Evolutionary conservation across 2,797 vertebrate species (phyloP).

Genomic region (Sebastes kiyomatsui): DNA sequence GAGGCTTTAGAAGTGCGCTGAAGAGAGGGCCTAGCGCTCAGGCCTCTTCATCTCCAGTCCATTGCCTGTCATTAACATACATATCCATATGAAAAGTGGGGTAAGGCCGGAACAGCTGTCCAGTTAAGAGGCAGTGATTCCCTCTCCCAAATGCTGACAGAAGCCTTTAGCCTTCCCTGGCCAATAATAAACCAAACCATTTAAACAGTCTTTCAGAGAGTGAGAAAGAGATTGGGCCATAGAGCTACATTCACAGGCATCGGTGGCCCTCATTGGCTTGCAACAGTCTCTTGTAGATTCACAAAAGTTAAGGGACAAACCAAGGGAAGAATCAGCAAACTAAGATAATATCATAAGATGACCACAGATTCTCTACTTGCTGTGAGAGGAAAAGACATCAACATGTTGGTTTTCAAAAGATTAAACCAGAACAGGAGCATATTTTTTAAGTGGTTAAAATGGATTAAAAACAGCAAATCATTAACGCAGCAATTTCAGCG

Average conservation of each 20-base stretch:
- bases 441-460: not conserved
- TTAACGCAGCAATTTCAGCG: not conserved
- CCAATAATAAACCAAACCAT: constrained; percentile 99
- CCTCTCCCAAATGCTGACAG: constrained; percentile 97
- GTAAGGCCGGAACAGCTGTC: constrained; percentile 99
- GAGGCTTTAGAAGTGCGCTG: constrained; percentile 98
- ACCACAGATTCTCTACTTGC: not conserved
- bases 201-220: constrained; percentile 95
- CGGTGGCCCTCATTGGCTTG: constrained; percentile 85
- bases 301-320: constrained; percentile 77
- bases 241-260: constrained; percentile 91
- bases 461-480: not conserved
- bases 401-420: not conserved
- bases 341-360: constrained; percentile 45
- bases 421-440: not conserved
- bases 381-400: not conserved
- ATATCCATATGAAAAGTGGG: constrained; percentile 99
- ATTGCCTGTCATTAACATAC: constrained; percentile 99
- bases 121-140: constrained; percentile 93
- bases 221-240: constrained; percentile 87
- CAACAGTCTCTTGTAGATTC: constrained; percentile 89
- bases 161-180: constrained; percentile 96
- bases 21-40: constrained; percentile 95
- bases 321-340: constrained; percentile 45
- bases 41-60: constrained; percentile 99